Evolutionary conservation across 1,140 invertebrate species (phyloP).

Genomic region (Dryas iulia): DNA sequence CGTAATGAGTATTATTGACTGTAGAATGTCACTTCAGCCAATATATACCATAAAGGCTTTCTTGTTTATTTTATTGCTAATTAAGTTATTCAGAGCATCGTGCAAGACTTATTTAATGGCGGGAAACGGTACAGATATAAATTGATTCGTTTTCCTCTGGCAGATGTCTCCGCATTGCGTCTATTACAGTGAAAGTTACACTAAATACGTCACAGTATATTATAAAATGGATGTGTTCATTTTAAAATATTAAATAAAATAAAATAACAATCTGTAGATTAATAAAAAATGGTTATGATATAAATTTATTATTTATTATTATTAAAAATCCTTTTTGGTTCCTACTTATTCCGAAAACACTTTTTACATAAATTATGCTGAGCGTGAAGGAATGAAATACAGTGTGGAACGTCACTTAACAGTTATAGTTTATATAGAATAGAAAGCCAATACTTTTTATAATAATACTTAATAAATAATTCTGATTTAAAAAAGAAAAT

Average conservation of each 20-base stretch:
- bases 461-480: too few species aligned
- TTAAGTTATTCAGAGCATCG: conserved; percentile 1
- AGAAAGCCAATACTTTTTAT: too few species aligned
- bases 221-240: conserved; percentile 6
- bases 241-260: background rate
- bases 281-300: too few species aligned
- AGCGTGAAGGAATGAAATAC: too few species aligned
- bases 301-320: too few species aligned
- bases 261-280: background rate
- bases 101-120: conserved; percentile 51
- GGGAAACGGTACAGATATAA: conserved; percentile 62
- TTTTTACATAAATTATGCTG: too few species aligned
- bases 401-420: too few species aligned
- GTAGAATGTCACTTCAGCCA: background rate
- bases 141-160: conserved; percentile 57
- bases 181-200: conserved; percentile 49
- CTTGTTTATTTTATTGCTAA: conserved; percentile 5
- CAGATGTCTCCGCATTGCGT: conserved; percentile 54
- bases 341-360: too few species aligned
- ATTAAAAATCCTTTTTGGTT: too few species aligned
- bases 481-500: too few species aligned
- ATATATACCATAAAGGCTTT: background rate
- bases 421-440: too few species aligned
- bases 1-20: background rate
- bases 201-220: conserved; percentile 18